A percentile compares a stretch with the other conserved stretches of the same genome.
Conservation (phyloP, 2,113 vertebrate genomes). For the Rattus rattus region DNA sequence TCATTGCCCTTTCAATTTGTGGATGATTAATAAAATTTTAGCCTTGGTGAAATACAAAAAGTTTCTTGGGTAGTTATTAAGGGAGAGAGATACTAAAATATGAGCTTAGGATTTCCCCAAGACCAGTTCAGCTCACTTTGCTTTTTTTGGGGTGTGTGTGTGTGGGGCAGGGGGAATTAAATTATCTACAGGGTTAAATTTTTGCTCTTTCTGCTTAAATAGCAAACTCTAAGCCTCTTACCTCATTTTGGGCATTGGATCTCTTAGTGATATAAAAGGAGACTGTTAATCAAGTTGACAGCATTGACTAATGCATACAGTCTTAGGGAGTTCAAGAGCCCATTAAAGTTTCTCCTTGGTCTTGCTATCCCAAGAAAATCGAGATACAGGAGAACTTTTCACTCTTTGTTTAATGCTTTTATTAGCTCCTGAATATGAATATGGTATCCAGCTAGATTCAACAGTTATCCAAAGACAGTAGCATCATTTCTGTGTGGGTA, state of each 20-base stretch:
- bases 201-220: slow-evolving; percentile 39
- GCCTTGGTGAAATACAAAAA: not conserved
- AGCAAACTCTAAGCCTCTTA: not conserved
- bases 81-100: not conserved
- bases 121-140: not conserved
- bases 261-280: slow-evolving; percentile 12
- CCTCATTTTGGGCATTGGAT: not conserved
- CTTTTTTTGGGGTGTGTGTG: not conserved
- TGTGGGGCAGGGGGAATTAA: not conserved
- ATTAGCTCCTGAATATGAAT: not conserved
- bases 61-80: slow-evolving; percentile 17
- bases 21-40: slow-evolving; percentile 13
- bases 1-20: slow-evolving; percentile 10
- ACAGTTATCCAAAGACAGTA: not conserved
- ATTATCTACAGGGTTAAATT: not conserved
- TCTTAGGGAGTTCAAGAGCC: not conserved
- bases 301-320: not conserved
- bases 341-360: not conserved
- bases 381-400: slow-evolving; percentile 10
- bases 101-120: not conserved
- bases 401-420: slow-evolving; percentile 34
- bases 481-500: not conserved
- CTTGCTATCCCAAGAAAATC: not conserved
- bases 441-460: not conserved
- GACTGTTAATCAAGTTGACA: not conserved